Evolutionary conservation across 1,140 invertebrate genomes (phyloP), one percentile per base, ranked within the genome.

Genomic region (Akabosia matsudoensis): DNA sequence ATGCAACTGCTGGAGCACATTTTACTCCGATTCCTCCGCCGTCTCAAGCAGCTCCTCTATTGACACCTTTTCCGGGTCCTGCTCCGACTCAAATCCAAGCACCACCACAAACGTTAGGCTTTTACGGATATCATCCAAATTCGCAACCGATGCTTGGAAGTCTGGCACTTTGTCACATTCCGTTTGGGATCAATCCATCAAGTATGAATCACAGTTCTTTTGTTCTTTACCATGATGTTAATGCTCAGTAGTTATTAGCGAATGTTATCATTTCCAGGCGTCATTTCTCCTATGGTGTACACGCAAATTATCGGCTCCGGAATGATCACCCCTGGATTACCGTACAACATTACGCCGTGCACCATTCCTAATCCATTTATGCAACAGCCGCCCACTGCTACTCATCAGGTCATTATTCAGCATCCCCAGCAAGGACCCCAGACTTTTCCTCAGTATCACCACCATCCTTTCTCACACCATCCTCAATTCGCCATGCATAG

Each of bases 251-350:
- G 24, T 7, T 24, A 67, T 67, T 16, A 30, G 31, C 54, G 10
- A 45, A 10, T 67, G 10, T 67, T 16, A 30, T 67, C 22, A 30
- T 67, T 28, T 30, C 7, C 30, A 67, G 61, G 24, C 28, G 61
- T 67, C 1, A 67, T 67, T 31, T 67, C 61, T 30, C 61, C 61
- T 4, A 7, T 7, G 1, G 24, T 28, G 7, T 67, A 30, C 61
- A 67, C 61, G 7, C 61, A 67, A 67, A 67, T 67, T 30, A 67
- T 67, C 31, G 61, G 61, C 7, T 67, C 61, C 31, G 61, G 61
- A 31, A 31, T 67, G 61, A 30, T 67, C 3, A 31, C 30, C 1
- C 61, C 61, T 4, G 61, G 61, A 13, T 30, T 67, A 30, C 61
- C 24, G 22, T 67, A 67, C 30, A 67, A 67, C n/a, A 2, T 67